Base-by-base conservation (phyloP, 2,113 vertebrate genomes). In the Pomatorhinus ruficollis region DNA sequence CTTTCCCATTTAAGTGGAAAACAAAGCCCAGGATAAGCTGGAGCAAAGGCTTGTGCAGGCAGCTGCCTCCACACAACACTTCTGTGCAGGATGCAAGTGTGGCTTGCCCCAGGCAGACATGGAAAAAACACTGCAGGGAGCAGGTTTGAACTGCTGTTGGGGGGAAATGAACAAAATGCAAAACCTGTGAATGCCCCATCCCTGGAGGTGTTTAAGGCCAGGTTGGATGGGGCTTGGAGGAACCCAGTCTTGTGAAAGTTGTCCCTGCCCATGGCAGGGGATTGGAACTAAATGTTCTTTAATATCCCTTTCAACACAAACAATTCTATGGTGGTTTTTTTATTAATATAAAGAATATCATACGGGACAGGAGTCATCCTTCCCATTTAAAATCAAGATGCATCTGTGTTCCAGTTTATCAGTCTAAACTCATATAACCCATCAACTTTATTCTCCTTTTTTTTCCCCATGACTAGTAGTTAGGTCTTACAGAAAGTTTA, bases 291-390 rank as follows among this genome's bases (percentile, higher is more conserved):
- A 47, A 37, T 37, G 18, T 37, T 35, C 21, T 71, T 31, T 64
- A 56, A 30, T 33, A 16, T 53, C 5, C 12, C 17, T 70, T 70
- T 15, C 35, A 77, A 63, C 10, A 12, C 12, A 49, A 70, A 13
- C 6, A 47, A 33, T 69, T 21, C 21, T 24, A 47, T 23, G 12
- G 20, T 7, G 39, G 39, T 39, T 11, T 39, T 39, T 39, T 39
- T 39, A 21, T 63, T 1, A 22, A 15, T 47, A 27, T 45, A 40
- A 87, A 57, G 24, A 81, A 33, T 64, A 64, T 63, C 27, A 53
- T 12, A 24, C 6, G 23, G 3, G 17, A 2, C 6, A 45, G 11
- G 16, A 49, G 6, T 5, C 0, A 10, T 27, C 15, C 16, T 70
- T 76, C 19, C 19, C 21, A 47, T 12, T 76, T 84, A 64, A 81